A percentile compares a stretch with the other conserved stretches of the same genome.
phyloP scores from a whole-genome alignment of 2,797 vertebrate species.

The Scolopax rusticola region DNA sequence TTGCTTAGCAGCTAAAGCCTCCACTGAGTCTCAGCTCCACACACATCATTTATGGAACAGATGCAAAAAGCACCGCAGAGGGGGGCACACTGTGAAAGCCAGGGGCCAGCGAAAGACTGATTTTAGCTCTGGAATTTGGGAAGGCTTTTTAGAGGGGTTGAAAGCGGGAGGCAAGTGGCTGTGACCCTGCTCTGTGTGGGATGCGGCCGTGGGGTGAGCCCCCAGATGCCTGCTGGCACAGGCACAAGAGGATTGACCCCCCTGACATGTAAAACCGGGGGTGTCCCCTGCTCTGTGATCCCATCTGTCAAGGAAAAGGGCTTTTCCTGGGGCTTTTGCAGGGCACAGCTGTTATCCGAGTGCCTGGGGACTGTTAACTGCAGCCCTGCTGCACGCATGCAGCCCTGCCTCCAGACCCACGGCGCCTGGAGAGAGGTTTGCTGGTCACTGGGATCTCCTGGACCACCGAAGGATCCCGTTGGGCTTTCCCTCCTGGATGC shows the following conservation, averaged over 20 bases:
- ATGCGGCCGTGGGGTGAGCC: fast-evolving
- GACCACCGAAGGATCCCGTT: fast-evolving
- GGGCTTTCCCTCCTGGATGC: background rate
- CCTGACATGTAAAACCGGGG: fast-evolving
- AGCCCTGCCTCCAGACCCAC: fast-evolving
- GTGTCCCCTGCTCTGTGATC: background rate
- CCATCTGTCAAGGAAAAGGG: background rate
- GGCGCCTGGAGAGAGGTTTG: fast-evolving
- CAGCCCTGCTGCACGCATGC: background rate
- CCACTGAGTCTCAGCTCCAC: background rate
- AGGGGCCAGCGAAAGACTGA: background rate
- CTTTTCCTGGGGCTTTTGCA: background rate
- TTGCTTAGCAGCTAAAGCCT: background rate
- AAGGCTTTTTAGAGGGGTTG: background rate
- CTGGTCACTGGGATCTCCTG: background rate
- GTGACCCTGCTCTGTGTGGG: fast-evolving
- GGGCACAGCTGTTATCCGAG: background rate
- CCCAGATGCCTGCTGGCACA: background rate
- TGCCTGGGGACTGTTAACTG: background rate
- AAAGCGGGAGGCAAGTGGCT: background rate
- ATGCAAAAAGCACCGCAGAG: background rate
- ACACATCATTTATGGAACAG: background rate
- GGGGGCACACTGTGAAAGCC: background rate
- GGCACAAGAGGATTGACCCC: background rate
- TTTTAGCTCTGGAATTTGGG: background rate